Base-by-base conservation (phyloP, 2,113 vertebrate species). In the Phaethornis superciliosus region DNA sequence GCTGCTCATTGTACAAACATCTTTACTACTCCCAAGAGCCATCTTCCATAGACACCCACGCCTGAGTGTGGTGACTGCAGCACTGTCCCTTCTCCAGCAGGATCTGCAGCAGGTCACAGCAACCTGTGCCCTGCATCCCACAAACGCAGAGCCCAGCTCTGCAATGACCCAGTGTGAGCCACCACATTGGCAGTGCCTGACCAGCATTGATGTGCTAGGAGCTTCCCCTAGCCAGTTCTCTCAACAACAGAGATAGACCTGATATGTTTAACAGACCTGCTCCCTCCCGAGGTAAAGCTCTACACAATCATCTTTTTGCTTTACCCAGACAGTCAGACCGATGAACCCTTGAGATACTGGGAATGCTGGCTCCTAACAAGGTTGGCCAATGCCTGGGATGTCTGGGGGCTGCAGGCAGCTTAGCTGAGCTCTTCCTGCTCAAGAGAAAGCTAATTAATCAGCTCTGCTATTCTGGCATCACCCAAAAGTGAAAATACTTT, bases 401-500 rank as follows among this genome's bases (percentile, higher is more conserved):
- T 90, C 85, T 85, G 49, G 79, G 81, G 71, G 81, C 82, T 88
- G 90, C 60, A 75, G 78, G 58, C 74, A 3, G 76, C 88, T 87
- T 85, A 89, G 74, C 85, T 76, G 90, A 91, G 77, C 40, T 91
- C 62, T 88, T 95, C 86, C 65, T 86, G 85, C 79, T 83, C 77
- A 60, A n/a, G 80, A 90, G 86, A 94, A 84, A 52, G 69, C 77
- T 96, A 96, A 96, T 96, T 96, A 96, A 96, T 97, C 89, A 95
- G 94, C 76, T 96, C 72, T 78, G 58, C 47, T 91, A 54, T 90
- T 95, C 95, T 96, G 91, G 94, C 96, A 89, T 95, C 87, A 93
- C 93, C 91, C 92, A 96, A 96, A 93, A 97, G 92, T 96, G 96
- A 93, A 96, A 96, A 96, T 91, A 96, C 78, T 93, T 95, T 93